Conservation (phyloP, 1,140 invertebrate genomes). For the Drosophila fuyamai region DNA sequence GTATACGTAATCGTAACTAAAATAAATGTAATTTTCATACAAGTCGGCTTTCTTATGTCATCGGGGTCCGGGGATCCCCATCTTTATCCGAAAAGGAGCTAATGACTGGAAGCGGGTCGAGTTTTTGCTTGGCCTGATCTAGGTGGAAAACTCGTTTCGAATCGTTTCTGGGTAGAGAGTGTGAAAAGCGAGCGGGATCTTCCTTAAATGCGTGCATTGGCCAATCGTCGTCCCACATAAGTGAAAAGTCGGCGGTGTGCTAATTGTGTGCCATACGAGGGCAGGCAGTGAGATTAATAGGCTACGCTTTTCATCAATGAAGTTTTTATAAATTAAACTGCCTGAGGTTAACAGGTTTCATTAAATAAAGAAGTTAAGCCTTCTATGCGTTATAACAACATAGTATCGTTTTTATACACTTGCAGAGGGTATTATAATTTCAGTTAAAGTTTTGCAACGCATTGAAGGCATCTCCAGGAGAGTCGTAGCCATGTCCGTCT, state of each 20-base stretch:
- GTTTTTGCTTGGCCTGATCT: conserved; percentile 26
- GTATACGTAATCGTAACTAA: conserved; percentile 33
- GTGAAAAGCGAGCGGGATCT: conserved; percentile 32
- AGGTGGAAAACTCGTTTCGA: conserved; percentile 27
- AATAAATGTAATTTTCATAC: conserved; percentile 48
- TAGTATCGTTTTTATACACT: too few species aligned
- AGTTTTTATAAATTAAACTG: not conserved
- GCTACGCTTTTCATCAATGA: not conserved
- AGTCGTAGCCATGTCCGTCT: too few species aligned
- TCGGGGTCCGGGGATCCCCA: conserved; percentile 17
- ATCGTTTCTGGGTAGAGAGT: conserved; percentile 12
- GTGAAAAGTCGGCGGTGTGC: conserved; percentile 14
- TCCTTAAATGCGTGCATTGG: conserved; percentile 10
- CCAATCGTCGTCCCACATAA: conserved; percentile 21
- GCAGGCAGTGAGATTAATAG: not conserved
- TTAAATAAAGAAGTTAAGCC: too few species aligned
- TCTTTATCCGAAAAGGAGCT: conserved; percentile 24
- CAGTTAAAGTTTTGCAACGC: too few species aligned
- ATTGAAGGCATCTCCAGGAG: too few species aligned
- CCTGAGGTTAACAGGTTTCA: too few species aligned
- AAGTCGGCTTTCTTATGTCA: conserved; percentile 29
- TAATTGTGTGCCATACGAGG: conserved; percentile 4
- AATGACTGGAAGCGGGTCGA: conserved; percentile 26
- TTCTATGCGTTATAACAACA: too few species aligned
- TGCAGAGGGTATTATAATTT: too few species aligned